Percentiles rank a stretch among this genome's conserved stretches.
Evolutionary conservation across 1,140 invertebrate species (phyloP).

Genomic region (Aradophagus sp.): DNA sequence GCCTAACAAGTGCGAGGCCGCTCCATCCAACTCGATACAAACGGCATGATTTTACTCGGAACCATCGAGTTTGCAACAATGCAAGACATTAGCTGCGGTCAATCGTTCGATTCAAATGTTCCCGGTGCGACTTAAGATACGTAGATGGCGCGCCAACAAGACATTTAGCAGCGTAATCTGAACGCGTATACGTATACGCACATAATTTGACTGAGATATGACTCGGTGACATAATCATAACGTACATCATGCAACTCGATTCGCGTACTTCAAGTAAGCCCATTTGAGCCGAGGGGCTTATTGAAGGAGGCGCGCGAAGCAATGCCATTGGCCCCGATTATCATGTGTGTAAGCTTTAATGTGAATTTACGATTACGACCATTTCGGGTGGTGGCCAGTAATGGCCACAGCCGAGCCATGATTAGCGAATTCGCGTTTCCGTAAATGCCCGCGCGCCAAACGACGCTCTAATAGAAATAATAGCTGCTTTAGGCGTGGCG

Average conservation of each 20-base stretch:
- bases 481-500: conserved; percentile 2
- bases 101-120: conserved; percentile 2
- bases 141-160: conserved; percentile 23
- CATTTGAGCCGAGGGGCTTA: conserved; percentile 40
- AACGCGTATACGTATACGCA: conserved; percentile 25
- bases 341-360: conserved; percentile 53
- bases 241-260: conserved; percentile 56
- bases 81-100: too few relatives aligned
- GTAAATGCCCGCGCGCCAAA: conserved; percentile 20
- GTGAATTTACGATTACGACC: conserved; percentile 53
- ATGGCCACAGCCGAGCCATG: conserved; percentile 29
- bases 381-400: conserved; percentile 26
- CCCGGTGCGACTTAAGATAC: conserved; percentile 12
- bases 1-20: too few relatives aligned
- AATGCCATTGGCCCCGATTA: conserved; percentile 48
- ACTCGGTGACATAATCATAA: conserved; percentile 53
- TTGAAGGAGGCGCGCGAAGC: conserved; percentile 27
- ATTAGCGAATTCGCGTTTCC: conserved; percentile 42
- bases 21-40: too few relatives aligned
- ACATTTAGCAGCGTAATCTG: conserved; percentile 49
- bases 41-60: too few relatives aligned
- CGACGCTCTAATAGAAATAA: conserved; percentile 36
- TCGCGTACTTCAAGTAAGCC: conserved; percentile 48
- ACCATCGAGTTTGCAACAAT: too few relatives aligned
- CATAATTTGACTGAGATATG: conserved; percentile 52